Evolutionary conservation across 2,888 invertebrate genomes (phyloP).

Genomic region (Phengaris arion): DNA sequence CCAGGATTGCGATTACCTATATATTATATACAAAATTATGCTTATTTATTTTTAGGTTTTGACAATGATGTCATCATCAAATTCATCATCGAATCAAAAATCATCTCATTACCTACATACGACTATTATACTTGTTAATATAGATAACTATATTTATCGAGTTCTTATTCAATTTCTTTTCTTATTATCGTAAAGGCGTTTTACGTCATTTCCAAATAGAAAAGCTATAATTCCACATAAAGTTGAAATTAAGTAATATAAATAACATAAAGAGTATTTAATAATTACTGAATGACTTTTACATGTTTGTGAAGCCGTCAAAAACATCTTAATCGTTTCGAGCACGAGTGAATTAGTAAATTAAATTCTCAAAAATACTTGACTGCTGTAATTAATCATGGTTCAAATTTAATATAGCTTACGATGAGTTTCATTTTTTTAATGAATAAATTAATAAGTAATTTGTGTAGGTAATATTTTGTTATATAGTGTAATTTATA

Average conservation of each 20-base stretch:
- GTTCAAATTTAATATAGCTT: background rate
- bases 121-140: too few species aligned
- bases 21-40: too few species aligned
- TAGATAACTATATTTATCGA: too few species aligned
- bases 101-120: too few species aligned
- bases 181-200: background rate
- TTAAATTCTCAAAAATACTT: constrained; percentile 17
- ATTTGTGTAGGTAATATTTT: background rate
- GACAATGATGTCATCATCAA: too few species aligned
- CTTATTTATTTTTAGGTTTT: too few species aligned
- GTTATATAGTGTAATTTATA: too few species aligned
- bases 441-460: background rate
- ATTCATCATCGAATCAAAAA: too few species aligned
- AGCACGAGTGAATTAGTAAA: constrained; percentile 14
- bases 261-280: background rate
- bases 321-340: constrained; percentile 10
- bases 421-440: constrained; percentile 2
- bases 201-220: background rate
- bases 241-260: background rate
- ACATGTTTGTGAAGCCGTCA: constrained; percentile 10
- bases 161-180: background rate
- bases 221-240: background rate
- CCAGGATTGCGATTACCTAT: too few species aligned
- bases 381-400: constrained; percentile 12
- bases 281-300: constrained; percentile 5